Evolutionary conservation across 2,888 invertebrate species (phyloP).

Genomic region (Eilema griseolum): DNA sequence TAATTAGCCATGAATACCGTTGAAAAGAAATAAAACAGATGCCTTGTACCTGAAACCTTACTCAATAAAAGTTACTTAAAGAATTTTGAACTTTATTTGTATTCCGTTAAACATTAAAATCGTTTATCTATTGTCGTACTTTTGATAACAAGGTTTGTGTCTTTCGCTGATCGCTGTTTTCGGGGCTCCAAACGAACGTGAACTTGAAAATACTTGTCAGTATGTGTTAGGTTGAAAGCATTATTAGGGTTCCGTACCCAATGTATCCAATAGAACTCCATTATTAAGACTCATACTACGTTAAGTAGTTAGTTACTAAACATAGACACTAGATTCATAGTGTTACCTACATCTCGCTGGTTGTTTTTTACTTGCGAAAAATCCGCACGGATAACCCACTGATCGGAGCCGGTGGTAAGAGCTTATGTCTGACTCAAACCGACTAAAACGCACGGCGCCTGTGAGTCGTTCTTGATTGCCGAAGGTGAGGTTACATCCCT

Average conservation of each 20-base stretch:
- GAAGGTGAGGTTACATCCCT: too few species aligned
- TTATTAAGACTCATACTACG: too few species aligned
- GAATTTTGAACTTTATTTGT: not conserved
- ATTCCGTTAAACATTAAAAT: not conserved
- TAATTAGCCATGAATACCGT: slow-evolving; percentile 15
- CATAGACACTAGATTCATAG: too few species aligned
- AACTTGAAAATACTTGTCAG: slow-evolving; percentile 41
- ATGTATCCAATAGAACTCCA: not conserved
- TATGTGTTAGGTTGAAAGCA: slow-evolving; percentile 37
- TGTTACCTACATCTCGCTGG: too few species aligned
- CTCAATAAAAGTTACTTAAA: not conserved
- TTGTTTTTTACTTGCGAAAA: too few species aligned
- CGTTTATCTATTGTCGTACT: too few species aligned
- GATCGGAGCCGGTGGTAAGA: too few species aligned
- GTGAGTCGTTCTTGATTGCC: too few species aligned
- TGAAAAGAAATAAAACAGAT: slow-evolving; percentile 33
- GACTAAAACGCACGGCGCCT: too few species aligned
- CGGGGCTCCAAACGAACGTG: slow-evolving; percentile 20
- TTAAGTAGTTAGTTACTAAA: too few species aligned
- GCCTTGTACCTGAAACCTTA: slow-evolving; percentile 20
- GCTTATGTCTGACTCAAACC: too few species aligned
- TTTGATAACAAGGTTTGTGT: slow-evolving; percentile 9
- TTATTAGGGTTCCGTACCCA: slow-evolving; percentile 7
- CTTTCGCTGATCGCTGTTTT: slow-evolving; percentile 23
- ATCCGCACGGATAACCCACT: too few species aligned